Conservation (phyloP, 2,113 vertebrate species). For the Anguilla japonica region DNA sequence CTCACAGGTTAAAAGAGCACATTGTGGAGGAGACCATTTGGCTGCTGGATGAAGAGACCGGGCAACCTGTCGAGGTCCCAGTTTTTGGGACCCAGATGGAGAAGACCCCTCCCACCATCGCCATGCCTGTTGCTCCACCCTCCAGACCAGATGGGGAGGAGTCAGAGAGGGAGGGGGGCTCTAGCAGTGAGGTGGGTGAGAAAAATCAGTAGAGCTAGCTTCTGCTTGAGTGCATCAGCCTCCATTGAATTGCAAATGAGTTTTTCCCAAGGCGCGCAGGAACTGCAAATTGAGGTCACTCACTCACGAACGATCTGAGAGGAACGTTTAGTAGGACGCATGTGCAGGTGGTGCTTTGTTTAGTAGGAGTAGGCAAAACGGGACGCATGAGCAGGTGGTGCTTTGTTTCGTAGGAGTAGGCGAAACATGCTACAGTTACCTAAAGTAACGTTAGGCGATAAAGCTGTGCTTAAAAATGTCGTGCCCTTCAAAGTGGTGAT, state of each 20-base stretch:
- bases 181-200: constrained; percentile 45
- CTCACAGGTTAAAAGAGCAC: constrained; percentile 52
- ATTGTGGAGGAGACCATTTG: constrained; percentile 42
- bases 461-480: no score
- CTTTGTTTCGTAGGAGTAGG: no score
- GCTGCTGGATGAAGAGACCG: constrained; percentile 43
- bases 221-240: neutral
- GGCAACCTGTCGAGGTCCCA: constrained; percentile 32
- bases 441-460: no score
- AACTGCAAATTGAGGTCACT: no score
- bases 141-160: constrained; percentile 25
- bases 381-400: no score
- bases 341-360: no score
- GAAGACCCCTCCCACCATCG: constrained; percentile 52
- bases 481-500: no score
- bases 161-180: constrained; percentile 29
- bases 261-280: no score
- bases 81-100: constrained; percentile 36
- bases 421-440: no score
- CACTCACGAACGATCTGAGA: neutral
- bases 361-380: no score
- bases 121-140: constrained; percentile 39
- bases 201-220: constrained; percentile 28
- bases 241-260: no score
- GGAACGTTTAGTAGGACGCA: no score